A percentile compares a stretch with the other conserved stretches of the same genome.
Evolutionary conservation across 1,140 invertebrate genomes (phyloP).

Genomic region (Lysiphlebus fabarum): DNA sequence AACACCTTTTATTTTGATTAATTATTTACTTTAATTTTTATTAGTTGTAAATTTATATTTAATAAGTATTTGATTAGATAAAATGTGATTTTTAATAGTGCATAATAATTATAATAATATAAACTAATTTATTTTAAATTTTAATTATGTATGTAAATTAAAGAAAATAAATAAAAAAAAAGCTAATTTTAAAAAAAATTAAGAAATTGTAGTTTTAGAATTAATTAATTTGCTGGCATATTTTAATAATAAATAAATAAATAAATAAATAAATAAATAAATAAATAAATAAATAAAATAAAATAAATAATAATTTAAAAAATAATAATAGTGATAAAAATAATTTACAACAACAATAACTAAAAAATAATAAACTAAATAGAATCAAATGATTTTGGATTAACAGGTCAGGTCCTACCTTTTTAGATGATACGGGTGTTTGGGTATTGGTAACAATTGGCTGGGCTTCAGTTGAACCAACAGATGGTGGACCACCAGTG

Average conservation of each 20-base stretch:
- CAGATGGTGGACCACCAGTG: constrained; percentile 67
- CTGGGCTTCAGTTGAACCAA: constrained; percentile 66
- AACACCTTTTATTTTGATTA: not conserved
- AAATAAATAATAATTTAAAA: constrained; percentile 22
- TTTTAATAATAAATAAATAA: constrained; percentile 41
- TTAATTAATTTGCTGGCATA: constrained; percentile 54
- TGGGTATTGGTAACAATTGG: constrained; percentile 54
- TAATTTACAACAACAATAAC: constrained; percentile 18
- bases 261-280: constrained; percentile 17
- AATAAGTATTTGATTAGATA: too few species aligned
- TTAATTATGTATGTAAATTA: too few species aligned
- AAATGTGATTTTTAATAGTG: constrained; percentile 2
- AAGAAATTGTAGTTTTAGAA: constrained; percentile 16
- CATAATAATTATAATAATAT: too few species aligned
- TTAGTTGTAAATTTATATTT: too few species aligned
- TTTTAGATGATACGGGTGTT: constrained; percentile 59
- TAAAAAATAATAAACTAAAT: constrained; percentile 15
- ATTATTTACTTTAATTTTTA: not conserved
- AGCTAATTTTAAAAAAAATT: too few species aligned
- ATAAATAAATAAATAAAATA: constrained; percentile 22
- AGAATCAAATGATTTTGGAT: constrained; percentile 30
- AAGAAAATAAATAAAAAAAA: too few species aligned
- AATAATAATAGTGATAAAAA: constrained; percentile 33
- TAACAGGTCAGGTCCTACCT: constrained; percentile 46
- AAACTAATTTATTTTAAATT: too few species aligned